phyloP scores from a whole-genome alignment of 2,113 vertebrate species.

The Rhinopomastus cyanomelas region DNA sequence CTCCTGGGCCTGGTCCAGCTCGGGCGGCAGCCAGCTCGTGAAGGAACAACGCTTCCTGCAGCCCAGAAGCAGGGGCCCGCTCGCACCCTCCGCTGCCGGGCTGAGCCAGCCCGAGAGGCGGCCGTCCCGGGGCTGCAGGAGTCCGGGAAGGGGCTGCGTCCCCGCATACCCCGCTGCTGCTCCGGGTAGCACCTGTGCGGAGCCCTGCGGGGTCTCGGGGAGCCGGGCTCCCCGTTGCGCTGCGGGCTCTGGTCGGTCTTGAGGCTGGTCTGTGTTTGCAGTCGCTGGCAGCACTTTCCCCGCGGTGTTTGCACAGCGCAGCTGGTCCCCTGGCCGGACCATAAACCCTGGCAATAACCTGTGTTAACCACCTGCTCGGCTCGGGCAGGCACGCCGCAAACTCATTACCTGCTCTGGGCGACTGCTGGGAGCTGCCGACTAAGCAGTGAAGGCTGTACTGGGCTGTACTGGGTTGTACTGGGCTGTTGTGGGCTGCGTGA shows the following conservation, averaged over 20 bases:
- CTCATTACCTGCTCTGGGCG: not conserved
- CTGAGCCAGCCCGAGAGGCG: not conserved
- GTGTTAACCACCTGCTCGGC: not conserved
- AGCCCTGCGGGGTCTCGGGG: not conserved
- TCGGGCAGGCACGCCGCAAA: not conserved
- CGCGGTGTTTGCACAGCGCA: accelerated
- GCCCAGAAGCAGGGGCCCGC: not conserved
- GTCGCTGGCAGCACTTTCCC: not conserved
- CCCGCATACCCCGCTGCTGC: accelerated
- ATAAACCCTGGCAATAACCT: not conserved
- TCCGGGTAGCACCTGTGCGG: accelerated
- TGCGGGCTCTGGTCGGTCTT: not conserved
- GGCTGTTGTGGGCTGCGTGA: too few relatives aligned
- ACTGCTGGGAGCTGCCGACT: not conserved
- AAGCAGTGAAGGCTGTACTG: not conserved
- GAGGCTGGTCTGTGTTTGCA: accelerated
- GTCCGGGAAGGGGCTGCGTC: not conserved
- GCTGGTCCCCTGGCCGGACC: not conserved
- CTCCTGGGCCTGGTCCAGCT: slow-evolving; percentile 1
- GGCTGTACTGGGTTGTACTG: too few relatives aligned
- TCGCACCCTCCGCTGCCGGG: accelerated
- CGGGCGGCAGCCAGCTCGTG: not conserved
- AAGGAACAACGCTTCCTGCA: not conserved
- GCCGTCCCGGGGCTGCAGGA: not conserved
- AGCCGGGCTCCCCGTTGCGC: not conserved